phyloP scores from a whole-genome alignment of 2,113 vertebrate genomes.

The Gnathonemus echidnorhynchus region DNA sequence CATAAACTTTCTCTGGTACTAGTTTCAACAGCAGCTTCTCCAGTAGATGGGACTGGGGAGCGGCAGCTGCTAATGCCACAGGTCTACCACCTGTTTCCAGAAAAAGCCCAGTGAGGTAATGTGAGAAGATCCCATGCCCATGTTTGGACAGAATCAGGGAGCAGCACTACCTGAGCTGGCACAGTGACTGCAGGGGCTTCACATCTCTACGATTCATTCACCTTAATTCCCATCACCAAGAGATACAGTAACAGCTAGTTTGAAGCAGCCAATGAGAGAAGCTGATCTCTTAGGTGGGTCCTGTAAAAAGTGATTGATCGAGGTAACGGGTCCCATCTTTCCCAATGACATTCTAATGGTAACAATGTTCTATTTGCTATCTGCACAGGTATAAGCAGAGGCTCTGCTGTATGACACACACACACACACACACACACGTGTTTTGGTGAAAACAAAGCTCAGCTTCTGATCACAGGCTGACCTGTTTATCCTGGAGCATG shows the following conservation, averaged over 20 bases:
- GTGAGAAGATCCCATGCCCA: slow-evolving; percentile 32
- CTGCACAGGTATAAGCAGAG: background rate
- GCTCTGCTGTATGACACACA: background rate
- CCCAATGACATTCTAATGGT: background rate
- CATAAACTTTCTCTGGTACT: slow-evolving; percentile 45
- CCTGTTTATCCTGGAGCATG: too few species aligned
- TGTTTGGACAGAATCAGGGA: background rate
- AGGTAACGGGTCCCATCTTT: background rate
- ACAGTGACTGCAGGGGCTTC: background rate
- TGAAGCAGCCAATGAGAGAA: background rate
- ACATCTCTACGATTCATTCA: background rate
- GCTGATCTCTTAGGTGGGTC: background rate
- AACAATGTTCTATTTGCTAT: background rate
- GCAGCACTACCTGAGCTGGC: slow-evolving; percentile 20
- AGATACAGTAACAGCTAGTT: background rate
- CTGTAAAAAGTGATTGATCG: background rate
- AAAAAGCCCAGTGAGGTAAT: slow-evolving; percentile 16
- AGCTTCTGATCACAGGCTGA: background rate
- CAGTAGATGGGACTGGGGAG: slow-evolving; percentile 12
- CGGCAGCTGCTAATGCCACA: background rate
- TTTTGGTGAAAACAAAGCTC: background rate
- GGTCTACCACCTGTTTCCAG: slow-evolving; percentile 6
- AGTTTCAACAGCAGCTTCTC: slow-evolving; percentile 43
- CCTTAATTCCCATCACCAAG: background rate
- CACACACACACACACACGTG: too few species aligned